phyloP scores from a whole-genome alignment of 2,113 vertebrate species.

The Hepsetus odoe region DNA sequence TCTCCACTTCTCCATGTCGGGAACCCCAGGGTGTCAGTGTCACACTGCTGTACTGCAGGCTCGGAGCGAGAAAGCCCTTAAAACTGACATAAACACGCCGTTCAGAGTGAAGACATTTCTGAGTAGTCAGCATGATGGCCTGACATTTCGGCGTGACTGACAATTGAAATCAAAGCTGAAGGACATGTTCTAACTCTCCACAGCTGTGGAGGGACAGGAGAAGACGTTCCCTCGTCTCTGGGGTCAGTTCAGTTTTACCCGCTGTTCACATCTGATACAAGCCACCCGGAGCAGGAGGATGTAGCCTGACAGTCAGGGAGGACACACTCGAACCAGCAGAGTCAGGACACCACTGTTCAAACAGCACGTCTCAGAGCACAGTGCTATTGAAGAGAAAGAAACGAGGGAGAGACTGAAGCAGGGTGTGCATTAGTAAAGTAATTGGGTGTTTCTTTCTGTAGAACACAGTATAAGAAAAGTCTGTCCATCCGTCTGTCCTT shows the following conservation, averaged over 20 bases:
- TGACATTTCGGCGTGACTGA: constrained; percentile 49
- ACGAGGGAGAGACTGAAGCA: no score
- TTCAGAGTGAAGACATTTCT: constrained; percentile 33
- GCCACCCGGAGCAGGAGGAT: constrained; percentile 1
- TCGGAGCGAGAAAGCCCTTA: constrained; percentile 13
- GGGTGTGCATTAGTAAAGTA: no score
- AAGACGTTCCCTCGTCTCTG: constrained; percentile 38
- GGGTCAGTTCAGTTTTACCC: constrained; percentile 43
- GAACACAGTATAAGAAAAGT: no score
- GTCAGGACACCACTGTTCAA: not conserved
- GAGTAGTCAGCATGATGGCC: constrained; percentile 30
- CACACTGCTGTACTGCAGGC: not conserved
- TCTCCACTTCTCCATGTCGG: not conserved
- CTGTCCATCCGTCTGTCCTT: no score
- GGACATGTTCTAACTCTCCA: constrained; percentile 25
- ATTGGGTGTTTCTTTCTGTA: no score
- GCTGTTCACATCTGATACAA: constrained; percentile 35
- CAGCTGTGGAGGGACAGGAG: constrained; percentile 28
- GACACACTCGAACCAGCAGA: constrained; percentile 2
- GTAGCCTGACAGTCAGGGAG: constrained; percentile 31
- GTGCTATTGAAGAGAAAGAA: not conserved
- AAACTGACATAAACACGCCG: not conserved
- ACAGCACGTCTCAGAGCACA: no score
- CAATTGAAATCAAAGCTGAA: constrained; percentile 48
- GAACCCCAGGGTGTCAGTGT: constrained; percentile 12